Conservation (phyloP, 2,888 invertebrate species). For the Iselma pallidipennis region DNA sequence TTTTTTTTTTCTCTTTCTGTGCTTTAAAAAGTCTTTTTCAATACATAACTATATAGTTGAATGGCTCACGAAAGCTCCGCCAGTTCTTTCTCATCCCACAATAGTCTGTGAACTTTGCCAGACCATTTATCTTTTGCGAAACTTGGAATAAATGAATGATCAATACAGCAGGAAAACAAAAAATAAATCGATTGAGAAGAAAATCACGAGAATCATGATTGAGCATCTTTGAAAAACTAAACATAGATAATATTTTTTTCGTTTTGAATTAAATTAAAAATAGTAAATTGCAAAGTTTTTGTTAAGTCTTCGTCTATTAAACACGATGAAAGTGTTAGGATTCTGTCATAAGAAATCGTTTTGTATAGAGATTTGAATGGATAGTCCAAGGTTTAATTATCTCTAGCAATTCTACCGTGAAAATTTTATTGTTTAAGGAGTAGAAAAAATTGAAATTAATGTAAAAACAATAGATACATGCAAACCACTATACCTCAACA, state of each 20-base stretch:
- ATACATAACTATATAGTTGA: neutral
- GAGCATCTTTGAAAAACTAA: too few species aligned
- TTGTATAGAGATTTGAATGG: too few species aligned
- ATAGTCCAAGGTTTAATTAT: neutral
- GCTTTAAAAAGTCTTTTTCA: neutral
- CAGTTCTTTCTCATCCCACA: too few species aligned
- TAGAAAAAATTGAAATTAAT: too few species aligned
- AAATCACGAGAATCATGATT: neutral
- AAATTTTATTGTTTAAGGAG: neutral
- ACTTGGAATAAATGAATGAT: neutral
- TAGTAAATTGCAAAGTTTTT: too few species aligned
- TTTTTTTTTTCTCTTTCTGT: neutral
- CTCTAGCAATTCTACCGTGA: neutral
- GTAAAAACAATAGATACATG: neutral
- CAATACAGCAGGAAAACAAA: too few species aligned
- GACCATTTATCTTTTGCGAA: neutral
- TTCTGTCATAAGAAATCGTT: too few species aligned
- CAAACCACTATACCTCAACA: neutral
- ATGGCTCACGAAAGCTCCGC: neutral
- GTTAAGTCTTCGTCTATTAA: too few species aligned
- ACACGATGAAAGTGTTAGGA: too few species aligned
- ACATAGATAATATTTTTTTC: too few species aligned
- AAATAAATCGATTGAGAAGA: too few species aligned
- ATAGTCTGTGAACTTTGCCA: neutral
- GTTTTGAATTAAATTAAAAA: too few species aligned